Evolutionary conservation across 2,113 vertebrate species (phyloP), one percentile per base, ranked within the genome.

Genomic region (Lepisosteus oculatus): DNA sequence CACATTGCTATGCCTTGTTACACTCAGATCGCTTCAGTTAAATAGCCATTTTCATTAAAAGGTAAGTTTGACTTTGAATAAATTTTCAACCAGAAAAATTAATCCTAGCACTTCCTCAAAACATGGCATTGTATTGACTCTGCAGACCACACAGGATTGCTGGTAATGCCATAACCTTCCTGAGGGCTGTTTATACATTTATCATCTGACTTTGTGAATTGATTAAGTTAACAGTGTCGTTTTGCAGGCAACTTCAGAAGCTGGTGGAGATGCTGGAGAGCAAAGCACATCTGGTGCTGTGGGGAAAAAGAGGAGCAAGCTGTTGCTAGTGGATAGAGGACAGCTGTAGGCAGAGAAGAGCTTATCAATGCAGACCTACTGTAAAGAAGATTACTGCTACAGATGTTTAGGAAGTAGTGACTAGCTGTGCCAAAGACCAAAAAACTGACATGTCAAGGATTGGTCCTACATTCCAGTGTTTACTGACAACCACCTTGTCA

Each of bases 111-210:
- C 29, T 29, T 29, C 29, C 29, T 29, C 29, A 29, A 29, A 29
- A 29, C 29, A 29, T 29, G 29, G 2, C 29, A 29, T 29, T 29
- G 29, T 29, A 29, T 29, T 29, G 29, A 29, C 29, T 29, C 29
- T 29, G 29, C 29, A 29, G 29, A 29, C 65, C 76, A 67, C 72
- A 43, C 74, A 42, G 66, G 74, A 79, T 78, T 72, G 61, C 64
- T 82, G 78, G 82, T 79, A 85, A 78, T 63, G 13, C 41, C 75
- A 29, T 81, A 77, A 83, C 70, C 65, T 77, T 85, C 78, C 65
- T 71, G 67, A 51, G 70, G 73, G 9, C 68, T 62, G 12, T 61
- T 55, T 61, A 74, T 47, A 55, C 61, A 77, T 85, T 72, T 71
- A 76, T 80, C 79, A 80, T 74, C 76, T 29, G 55, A n/a, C 41